Conservation (phyloP, 1,140 invertebrate species). For the Whitmania pigra region DNA sequence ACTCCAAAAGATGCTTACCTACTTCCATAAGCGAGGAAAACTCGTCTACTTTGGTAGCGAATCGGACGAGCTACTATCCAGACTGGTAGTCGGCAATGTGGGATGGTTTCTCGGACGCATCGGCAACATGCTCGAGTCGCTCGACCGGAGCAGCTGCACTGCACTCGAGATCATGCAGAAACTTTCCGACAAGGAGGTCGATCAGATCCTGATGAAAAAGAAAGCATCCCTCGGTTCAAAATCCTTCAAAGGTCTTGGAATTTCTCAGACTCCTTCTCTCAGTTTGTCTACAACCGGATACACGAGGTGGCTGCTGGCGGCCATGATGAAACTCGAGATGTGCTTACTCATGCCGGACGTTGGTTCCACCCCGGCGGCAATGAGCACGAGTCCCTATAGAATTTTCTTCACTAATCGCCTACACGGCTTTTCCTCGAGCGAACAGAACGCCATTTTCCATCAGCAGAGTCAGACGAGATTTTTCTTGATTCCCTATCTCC, state of each 20-base stretch:
- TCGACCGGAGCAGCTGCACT: slow-evolving; percentile 13
- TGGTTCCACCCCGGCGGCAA: neutral
- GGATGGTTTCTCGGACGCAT: slow-evolving; percentile 23
- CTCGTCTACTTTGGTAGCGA: slow-evolving; percentile 20
- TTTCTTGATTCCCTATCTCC: slow-evolving; percentile 20
- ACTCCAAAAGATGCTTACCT: slow-evolving; percentile 23
- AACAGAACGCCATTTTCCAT: neutral
- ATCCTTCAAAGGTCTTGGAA: neutral
- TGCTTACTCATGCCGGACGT: slow-evolving; percentile 14
- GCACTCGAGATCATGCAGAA: slow-evolving; percentile 8
- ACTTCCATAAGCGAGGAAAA: slow-evolving; percentile 24
- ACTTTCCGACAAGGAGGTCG: slow-evolving; percentile 20
- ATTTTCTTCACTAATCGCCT: neutral
- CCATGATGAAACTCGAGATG: slow-evolving; percentile 21
- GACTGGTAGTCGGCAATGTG: slow-evolving; percentile 22
- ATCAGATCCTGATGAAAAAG: neutral
- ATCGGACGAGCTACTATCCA: slow-evolving; percentile 18
- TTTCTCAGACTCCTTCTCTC: neutral
- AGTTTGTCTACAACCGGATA: neutral
- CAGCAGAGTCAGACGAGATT: neutral
- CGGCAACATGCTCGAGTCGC: slow-evolving; percentile 16
- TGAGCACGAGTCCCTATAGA: neutral
- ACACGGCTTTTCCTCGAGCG: neutral
- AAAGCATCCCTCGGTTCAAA: neutral
- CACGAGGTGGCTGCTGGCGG: slow-evolving; percentile 22